Percentiles rank a stretch among this genome's conserved stretches.
Conservation (phyloP, 1,140 invertebrate species). For the Nebria ingens region DNA sequence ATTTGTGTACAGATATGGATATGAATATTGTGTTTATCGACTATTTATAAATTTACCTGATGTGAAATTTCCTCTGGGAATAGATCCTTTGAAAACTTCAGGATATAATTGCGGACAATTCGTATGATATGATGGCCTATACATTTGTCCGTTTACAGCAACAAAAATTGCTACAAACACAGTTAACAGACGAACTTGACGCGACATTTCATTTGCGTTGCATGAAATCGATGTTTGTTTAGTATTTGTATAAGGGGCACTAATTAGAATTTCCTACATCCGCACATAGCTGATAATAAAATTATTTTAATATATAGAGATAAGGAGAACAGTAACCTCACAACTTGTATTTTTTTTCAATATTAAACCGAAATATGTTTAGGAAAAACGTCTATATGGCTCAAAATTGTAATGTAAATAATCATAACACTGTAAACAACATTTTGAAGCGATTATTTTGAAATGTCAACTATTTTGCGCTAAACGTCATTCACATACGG, state of each 20-base stretch:
- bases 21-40: too few relatives aligned
- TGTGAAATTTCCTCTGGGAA: conserved; percentile 26
- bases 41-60: too few relatives aligned
- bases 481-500: too few relatives aligned
- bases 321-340: too few relatives aligned
- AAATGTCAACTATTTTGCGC: too few relatives aligned
- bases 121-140: neutral
- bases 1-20: too few relatives aligned
- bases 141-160: neutral
- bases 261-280: neutral
- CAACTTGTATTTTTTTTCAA: too few relatives aligned
- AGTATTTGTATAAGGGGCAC: neutral
- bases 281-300: conserved; percentile 1
- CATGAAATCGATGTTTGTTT: neutral
- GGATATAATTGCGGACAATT: conserved; percentile 25
- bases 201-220: neutral
- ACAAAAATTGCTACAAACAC: neutral
- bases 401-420: too few relatives aligned
- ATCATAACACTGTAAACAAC: too few relatives aligned
- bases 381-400: too few relatives aligned
- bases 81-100: conserved; percentile 25
- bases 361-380: too few relatives aligned
- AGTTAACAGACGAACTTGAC: neutral
- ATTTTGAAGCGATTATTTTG: too few relatives aligned
- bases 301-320: neutral